phyloP scores from a whole-genome alignment of 2,113 vertebrate species.

The Corvus cornix region DNA sequence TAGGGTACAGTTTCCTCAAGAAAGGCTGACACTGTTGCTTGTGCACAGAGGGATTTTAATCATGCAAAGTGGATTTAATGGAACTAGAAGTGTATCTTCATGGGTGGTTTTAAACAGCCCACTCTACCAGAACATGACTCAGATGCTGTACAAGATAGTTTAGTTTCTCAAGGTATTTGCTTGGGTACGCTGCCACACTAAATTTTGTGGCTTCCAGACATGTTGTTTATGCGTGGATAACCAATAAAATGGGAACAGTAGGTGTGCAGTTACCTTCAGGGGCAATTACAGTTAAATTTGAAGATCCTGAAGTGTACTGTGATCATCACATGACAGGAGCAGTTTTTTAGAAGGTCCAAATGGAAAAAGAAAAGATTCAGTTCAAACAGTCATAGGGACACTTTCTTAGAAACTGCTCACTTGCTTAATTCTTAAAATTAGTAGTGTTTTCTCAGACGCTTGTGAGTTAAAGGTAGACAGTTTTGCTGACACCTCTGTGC shows the following conservation, averaged over 20 bases:
- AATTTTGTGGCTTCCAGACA: background rate
- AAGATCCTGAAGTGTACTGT: background rate
- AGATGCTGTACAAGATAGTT: background rate
- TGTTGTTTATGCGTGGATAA: background rate
- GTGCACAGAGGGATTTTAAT: background rate
- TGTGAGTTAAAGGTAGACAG: background rate
- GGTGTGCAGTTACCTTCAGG: background rate
- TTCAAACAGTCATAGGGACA: background rate
- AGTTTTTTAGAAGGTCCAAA: background rate
- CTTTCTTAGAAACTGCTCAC: background rate
- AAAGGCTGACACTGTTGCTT: background rate
- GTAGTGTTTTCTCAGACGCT: background rate
- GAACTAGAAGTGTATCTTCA: background rate
- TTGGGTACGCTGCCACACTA: background rate
- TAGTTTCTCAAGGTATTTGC: background rate
- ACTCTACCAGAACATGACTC: accelerated
- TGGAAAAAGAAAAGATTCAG: background rate
- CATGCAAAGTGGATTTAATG: background rate
- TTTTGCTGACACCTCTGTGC: background rate
- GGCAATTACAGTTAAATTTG: background rate
- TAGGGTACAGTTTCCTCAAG: background rate
- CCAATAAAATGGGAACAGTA: background rate
- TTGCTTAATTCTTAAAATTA: background rate
- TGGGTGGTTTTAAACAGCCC: background rate
- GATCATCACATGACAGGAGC: background rate